Conservation (phyloP, 1,140 invertebrate genomes). For the Lasioglossum baleicum region DNA sequence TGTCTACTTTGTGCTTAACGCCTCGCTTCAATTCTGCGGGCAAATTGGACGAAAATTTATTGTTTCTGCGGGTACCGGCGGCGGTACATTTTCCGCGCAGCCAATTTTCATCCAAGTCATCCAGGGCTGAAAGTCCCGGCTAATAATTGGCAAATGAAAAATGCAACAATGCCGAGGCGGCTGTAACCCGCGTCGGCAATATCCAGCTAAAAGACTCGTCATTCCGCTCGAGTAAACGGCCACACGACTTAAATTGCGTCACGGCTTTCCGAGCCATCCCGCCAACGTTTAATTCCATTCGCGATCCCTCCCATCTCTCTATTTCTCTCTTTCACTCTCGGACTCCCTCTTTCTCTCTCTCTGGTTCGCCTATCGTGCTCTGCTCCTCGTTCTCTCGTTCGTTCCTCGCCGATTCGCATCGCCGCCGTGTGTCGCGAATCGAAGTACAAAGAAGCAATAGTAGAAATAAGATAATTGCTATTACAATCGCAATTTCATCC, state of each 20-base stretch:
- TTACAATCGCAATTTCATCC: conserved; percentile 72
- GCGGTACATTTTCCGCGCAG: neutral
- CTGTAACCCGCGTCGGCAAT: conserved; percentile 55
- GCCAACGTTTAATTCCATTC: conserved; percentile 58
- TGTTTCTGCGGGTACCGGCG: neutral
- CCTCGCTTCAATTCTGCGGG: conserved; percentile 10
- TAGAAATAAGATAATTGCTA: conserved; percentile 74
- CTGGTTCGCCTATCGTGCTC: neutral
- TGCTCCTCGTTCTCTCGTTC: too few species aligned
- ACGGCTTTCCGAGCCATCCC: conserved; percentile 47
- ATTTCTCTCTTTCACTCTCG: neutral
- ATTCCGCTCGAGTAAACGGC: conserved; percentile 54
- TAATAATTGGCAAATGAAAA: conserved; percentile 58
- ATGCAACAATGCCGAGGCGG: conserved; percentile 52
- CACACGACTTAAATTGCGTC: conserved; percentile 63
- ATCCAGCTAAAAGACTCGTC: conserved; percentile 58
- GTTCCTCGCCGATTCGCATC: conserved; percentile 48
- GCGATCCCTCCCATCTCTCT: conserved; percentile 46
- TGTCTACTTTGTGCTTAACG: conserved; percentile 11
- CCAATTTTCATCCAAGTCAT: conserved; percentile 24
- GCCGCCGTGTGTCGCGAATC: conserved; percentile 59
- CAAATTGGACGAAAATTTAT: conserved; percentile 33
- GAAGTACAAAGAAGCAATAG: conserved; percentile 64
- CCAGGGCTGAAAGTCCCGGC: conserved; percentile 26
- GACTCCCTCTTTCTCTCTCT: conserved; percentile 1